phyloP scores from a whole-genome alignment of 1,140 invertebrate species.

The Camponotus vicinus region DNA sequence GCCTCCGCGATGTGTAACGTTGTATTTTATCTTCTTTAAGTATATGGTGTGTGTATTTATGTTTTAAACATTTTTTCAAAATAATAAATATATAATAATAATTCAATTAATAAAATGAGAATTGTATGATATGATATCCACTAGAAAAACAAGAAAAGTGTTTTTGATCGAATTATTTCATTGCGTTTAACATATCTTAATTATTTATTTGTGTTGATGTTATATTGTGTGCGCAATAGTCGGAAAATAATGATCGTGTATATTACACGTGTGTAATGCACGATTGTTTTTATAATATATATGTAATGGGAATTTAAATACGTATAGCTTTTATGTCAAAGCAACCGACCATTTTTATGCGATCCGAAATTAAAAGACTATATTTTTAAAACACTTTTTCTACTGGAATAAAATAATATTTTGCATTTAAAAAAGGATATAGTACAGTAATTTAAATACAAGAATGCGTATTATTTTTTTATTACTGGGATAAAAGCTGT shows the following conservation, averaged over 20 bases:
- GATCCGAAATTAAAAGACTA: background rate
- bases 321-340: slow-evolving; percentile 2
- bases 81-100: background rate
- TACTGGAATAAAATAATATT: background rate
- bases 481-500: background rate
- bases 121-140: too few species aligned
- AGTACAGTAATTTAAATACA: too few species aligned
- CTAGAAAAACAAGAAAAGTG: too few species aligned
- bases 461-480: background rate
- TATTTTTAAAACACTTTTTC: background rate
- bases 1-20: background rate
- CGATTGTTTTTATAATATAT: background rate
- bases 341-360: background rate
- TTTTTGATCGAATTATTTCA: too few species aligned
- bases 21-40: background rate
- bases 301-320: slow-evolving; percentile 21
- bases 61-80: background rate
- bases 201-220: background rate
- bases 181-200: background rate
- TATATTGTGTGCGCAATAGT: background rate
- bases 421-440: too few species aligned
- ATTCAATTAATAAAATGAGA: too few species aligned
- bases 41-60: background rate
- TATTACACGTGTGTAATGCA: background rate
- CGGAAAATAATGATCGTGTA: background rate